These are phyloP conservation scores for Apocrypta bakeri DNA, from an alignment of 1,140 invertebrate species.

Conservation along the genomic window DNA sequence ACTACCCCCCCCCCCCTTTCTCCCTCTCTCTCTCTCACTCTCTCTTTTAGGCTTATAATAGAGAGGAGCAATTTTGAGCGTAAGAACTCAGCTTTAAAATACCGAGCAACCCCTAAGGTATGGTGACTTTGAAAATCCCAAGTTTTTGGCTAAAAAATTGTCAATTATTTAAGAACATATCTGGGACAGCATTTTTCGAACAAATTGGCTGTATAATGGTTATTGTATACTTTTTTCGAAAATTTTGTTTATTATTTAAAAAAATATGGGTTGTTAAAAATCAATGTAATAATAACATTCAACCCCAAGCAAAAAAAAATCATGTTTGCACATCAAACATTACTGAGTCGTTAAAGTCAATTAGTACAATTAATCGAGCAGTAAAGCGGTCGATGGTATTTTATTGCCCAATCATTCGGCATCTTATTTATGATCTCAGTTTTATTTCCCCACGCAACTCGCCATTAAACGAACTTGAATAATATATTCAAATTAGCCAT, in stretches of 20 bases:
- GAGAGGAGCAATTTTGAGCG: too few species aligned
- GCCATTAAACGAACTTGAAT: background rate
- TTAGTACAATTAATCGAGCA: background rate
- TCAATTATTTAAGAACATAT: too few species aligned
- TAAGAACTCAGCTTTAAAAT: too few species aligned
- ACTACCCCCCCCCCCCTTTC: background rate
- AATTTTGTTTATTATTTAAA: too few species aligned
- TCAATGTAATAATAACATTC: too few species aligned
- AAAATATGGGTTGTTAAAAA: too few species aligned
- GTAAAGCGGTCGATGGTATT: background rate
- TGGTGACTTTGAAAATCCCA: too few species aligned
- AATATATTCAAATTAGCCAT: constrained; percentile 3
- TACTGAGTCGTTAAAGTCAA: background rate
- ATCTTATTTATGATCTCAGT: background rate
- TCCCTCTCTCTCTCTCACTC: background rate
- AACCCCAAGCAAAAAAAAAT: background rate
- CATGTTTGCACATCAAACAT: too few species aligned
- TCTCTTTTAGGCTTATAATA: constrained; percentile 13
- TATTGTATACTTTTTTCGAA: too few species aligned
- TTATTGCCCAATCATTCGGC: background rate
- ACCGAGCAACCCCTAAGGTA: too few species aligned
- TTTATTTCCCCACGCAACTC: background rate
- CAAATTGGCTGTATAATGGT: too few species aligned
- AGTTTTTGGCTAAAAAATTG: background rate
- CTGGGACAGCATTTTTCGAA: too few species aligned